Base-by-base conservation (phyloP, 2,888 invertebrate species). In the Thecocarcelia acutangulata region DNA sequence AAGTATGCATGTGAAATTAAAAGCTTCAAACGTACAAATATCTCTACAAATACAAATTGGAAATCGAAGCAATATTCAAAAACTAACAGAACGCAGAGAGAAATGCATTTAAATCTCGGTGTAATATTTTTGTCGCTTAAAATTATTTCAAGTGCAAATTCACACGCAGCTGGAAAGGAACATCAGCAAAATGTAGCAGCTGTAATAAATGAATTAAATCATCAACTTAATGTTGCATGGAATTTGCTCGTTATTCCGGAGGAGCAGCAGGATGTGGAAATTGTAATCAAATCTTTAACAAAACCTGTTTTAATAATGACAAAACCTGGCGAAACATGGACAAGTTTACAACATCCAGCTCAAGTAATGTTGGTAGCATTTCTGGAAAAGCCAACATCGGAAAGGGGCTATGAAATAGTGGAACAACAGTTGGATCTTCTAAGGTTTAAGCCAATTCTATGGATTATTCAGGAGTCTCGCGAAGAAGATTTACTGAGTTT, bases 201-300 rank as follows among this genome's bases (percentile, higher is more conserved):
- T n/a, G n/a, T 44, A 59, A 33, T 58, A 63, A 33, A 50, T 78
- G 21, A 78, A 78, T 28, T 15, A 78, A 9, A 42, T n/a, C n/a
- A n/a, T n/a, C n/a, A 70, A 13, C 37, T 72, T 0, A 12, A 72
- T 15, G 21, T 59, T 11, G 21, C 64, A 58, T 78, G 63, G 64
- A 78, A 70, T 70, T n/a, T 33, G 24, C 19, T 21, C 8, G 19
- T 37, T 21, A 52, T 72, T 24, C 33, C 5, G 6, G 5, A 6
- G n/a, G n/a, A n/a, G n/a, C 40, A 50, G 0, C 17, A 40, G n/a
- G n/a, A n/a, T n/a, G n/a, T 58, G n/a, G 48, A 70, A 1, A n/a
- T 40, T 28, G 11, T 64, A 0, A 42, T 70, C 2, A 70, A 64
- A 37, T 37, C 58, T 2, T 37, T 58, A 5, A 28, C 15, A 12